Percentiles rank a stretch among this genome's conserved stretches.
phyloP scores from a whole-genome alignment of 2,888 invertebrate genomes.

The Phasia obesa region DNA sequence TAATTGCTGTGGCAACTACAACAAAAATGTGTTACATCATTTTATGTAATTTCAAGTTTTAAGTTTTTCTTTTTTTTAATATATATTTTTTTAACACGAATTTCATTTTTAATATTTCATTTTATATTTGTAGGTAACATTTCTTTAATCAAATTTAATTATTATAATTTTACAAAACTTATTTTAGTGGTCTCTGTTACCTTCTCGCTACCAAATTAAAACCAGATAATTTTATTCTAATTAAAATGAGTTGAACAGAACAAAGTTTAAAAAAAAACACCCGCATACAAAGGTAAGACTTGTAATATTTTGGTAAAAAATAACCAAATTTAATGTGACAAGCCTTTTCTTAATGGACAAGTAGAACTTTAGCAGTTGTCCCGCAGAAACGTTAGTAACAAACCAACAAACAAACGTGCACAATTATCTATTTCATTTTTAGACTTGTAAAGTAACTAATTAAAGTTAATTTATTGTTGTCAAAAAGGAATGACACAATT shows the following conservation, averaged over 20 bases:
- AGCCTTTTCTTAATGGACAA: conserved; percentile 9
- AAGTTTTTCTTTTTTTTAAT: neutral
- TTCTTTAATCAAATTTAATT: neutral
- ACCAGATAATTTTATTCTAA: neutral
- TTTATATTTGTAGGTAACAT: neutral
- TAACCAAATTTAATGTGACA: neutral
- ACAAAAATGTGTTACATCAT: conserved; percentile 52
- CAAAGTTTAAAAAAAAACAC: neutral
- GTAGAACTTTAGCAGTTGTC: conserved; percentile 8
- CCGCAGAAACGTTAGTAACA: neutral
- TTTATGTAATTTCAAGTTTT: conserved; percentile 21
- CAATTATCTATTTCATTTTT: too few species aligned
- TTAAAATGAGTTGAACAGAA: too few species aligned
- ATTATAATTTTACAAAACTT: neutral
- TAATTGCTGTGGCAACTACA: conserved; percentile 15
- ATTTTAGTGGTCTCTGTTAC: neutral
- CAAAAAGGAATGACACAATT: conserved; percentile 17
- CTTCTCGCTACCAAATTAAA: too few species aligned
- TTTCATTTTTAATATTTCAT: neutral
- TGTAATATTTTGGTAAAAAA: neutral
- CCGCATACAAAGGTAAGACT: neutral
- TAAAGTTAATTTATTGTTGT: conserved; percentile 15
- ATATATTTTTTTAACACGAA: too few species aligned
- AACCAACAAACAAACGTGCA: too few species aligned
- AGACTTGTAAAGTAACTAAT: neutral